Evolutionary conservation across 2,888 invertebrate species (phyloP), one percentile per base, ranked within the genome.

Genomic region (Papilio demoleus): DNA sequence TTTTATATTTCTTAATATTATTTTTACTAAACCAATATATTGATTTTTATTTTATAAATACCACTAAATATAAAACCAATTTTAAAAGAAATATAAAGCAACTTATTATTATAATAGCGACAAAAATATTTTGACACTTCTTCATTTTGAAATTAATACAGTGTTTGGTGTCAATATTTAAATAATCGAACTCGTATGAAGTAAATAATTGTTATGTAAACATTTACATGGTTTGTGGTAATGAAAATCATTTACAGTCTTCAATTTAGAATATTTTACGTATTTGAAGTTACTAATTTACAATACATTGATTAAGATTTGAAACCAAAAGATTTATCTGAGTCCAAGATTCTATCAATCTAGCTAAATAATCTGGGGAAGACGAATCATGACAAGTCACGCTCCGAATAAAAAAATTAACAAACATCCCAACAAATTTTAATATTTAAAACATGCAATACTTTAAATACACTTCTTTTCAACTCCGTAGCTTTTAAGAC

Each of bases 391-490:
- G 42, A 60, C 68, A 65, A 65, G 56, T 64, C 59, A 70, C 45
- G 56, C 61, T 69, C 17, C 11, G 47, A 12, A 53, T 12, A 68
- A 65, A 65, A 68, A 60, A 45, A 58, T 38, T 45, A 68, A 68
- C 64, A 65, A 69, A 69, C 65, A 65, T 53, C 63, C 66, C 63
- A 67, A 70, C 61, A 67, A 65, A 56, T 70, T 67, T 61, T 67
- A 61, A 67, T 65, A 61, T 67, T 56, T 61, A 70, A 70, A 67
- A 34, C 34, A 14, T 19, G 1, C 36, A 42, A 65, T 56, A 12
- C 4, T 56, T 40, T 17, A 6, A 17, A 58, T 31, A 11, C 69
- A 24, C 17, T 27, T 1, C 4, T 12, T 45, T 45, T 14, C 8
- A 12, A 12, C 0, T 9, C 14, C 34, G 60, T 70, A 65, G 67